These are phyloP conservation scores for Macrosteles quadrilineatus DNA, from an alignment of 1,140 invertebrate genomes.

Conservation along the genomic window DNA sequence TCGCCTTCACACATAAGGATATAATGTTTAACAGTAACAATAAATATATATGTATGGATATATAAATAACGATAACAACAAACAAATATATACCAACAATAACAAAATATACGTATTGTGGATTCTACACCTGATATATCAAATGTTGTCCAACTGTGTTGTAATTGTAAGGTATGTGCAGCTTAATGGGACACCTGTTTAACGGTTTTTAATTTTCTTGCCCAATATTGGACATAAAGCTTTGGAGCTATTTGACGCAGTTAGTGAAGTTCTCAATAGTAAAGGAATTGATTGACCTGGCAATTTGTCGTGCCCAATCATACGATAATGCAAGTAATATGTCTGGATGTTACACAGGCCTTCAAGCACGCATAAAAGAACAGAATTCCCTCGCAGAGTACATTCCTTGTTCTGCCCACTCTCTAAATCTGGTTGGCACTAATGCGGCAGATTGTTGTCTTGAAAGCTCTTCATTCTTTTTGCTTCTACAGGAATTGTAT, in stretches of 20 bases:
- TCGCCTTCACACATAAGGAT: too few species aligned
- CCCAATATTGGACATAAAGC: background rate
- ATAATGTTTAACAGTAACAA: too few species aligned
- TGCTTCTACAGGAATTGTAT: too few species aligned
- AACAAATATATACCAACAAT: too few species aligned
- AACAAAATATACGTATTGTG: too few species aligned
- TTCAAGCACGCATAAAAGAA: constrained; percentile 41
- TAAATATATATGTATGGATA: too few species aligned
- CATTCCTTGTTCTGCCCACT: constrained; percentile 46
- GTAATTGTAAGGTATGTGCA: background rate
- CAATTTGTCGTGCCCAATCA: constrained; percentile 46
- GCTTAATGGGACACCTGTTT: constrained; percentile 1
- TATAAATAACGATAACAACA: too few species aligned
- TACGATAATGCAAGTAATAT: too few species aligned
- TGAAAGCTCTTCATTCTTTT: too few species aligned
- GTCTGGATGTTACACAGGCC: constrained; percentile 43
- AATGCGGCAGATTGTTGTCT: too few species aligned
- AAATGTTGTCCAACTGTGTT: background rate
- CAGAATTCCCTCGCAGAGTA: constrained; percentile 40
- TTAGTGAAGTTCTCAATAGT: constrained; percentile 29
- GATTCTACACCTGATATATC: background rate
- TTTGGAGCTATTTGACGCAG: background rate
- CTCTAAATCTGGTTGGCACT: constrained; percentile 46
- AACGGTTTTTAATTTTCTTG: background rate
- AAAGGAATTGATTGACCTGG: constrained; percentile 43